Evolutionary conservation across 2,797 vertebrate species (phyloP), one percentile per base, ranked within the genome.

Genomic region (Poeciliopsis turneri): DNA sequence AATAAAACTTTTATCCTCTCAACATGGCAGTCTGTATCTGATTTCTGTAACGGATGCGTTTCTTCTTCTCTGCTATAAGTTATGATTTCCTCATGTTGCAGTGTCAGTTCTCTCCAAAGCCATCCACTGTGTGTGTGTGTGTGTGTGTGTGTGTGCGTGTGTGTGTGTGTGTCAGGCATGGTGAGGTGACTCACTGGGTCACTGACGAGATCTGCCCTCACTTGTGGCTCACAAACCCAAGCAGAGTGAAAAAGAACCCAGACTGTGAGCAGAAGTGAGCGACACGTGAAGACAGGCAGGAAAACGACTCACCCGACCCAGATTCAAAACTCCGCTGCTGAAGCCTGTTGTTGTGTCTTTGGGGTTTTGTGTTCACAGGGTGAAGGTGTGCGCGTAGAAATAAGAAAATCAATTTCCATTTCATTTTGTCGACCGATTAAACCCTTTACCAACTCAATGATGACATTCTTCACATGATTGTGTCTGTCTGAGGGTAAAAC

Each of bases 171-270:
- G 57, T 84, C 82, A 46, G 83, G 73, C 78, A 78, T 81, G 75
- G 83, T 81, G 20, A 25, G 84, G 92, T 93, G 91, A 93, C 88
- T 87, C 84, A 84, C 78, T 78, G 84, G 16, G 81, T 82, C 78
- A 81, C 87, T 86, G 89, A 89, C 78, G 82, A 85, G 84, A 88
- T 91, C 88, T 87, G 82, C 89, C 89, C 75, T 82, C 87, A 51
- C 78, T 85, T 36, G 72, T 55, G 75, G 80, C 76, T 79, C 69
- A 46, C 82, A 80, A 61, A 83, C 72, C 36, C 4, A 20, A 70
- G 71, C 76, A 33, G 59, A 77, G 74, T 45, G 76, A 66, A 61
- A 33, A 84, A 41, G 69, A 77, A 61, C n/a, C 49, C 16, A 43
- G 69, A 75, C 66, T 70, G 57, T 11, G 61, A 2, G 39, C 36